Percentiles rank a stretch among this genome's conserved stretches.
phyloP scores from a whole-genome alignment of 2,113 vertebrate genomes.

The Todiramphus chloris region DNA sequence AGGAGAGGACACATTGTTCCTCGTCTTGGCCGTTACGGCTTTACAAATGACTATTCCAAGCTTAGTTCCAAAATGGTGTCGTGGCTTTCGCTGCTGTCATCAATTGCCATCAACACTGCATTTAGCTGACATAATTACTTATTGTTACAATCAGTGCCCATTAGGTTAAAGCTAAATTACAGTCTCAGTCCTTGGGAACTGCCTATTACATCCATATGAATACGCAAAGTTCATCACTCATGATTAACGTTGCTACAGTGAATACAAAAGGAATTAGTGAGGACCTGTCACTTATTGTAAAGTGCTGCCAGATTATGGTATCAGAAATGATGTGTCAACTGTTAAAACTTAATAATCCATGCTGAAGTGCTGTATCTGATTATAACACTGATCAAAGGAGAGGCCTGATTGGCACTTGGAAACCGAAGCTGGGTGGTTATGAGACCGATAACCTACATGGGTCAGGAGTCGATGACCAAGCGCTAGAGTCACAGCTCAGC shows the following conservation, averaged over 20 bases:
- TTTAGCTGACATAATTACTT: slow-evolving; percentile 77
- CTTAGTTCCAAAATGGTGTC: slow-evolving; percentile 66
- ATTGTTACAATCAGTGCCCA: slow-evolving; percentile 74
- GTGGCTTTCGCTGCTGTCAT: slow-evolving; percentile 66
- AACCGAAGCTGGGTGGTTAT: background rate
- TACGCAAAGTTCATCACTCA: slow-evolving; percentile 77
- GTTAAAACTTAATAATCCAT: slow-evolving; percentile 64
- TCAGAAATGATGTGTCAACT: slow-evolving; percentile 59
- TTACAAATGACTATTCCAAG: slow-evolving; percentile 64
- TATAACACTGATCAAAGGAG: slow-evolving; percentile 62
- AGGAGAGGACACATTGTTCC: slow-evolving; percentile 54
- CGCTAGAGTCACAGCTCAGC: rapidly evolving
- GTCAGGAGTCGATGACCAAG: slow-evolving; percentile 23
- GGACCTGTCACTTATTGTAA: slow-evolving; percentile 70
- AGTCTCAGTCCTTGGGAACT: slow-evolving; percentile 76
- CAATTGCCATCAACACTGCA: slow-evolving; percentile 69
- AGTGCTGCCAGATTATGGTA: slow-evolving; percentile 65
- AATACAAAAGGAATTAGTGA: slow-evolving; percentile 72
- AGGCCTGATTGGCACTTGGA: slow-evolving; percentile 40
- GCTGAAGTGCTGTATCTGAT: slow-evolving; percentile 66
- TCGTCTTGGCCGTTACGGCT: slow-evolving; percentile 12
- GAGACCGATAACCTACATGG: slow-evolving; percentile 42
- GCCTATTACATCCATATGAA: slow-evolving; percentile 72
- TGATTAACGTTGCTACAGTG: slow-evolving; percentile 69
- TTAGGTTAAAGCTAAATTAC: slow-evolving; percentile 75